phyloP scores from a whole-genome alignment of 2,113 vertebrate species.

The Brachyistius frenatus region DNA sequence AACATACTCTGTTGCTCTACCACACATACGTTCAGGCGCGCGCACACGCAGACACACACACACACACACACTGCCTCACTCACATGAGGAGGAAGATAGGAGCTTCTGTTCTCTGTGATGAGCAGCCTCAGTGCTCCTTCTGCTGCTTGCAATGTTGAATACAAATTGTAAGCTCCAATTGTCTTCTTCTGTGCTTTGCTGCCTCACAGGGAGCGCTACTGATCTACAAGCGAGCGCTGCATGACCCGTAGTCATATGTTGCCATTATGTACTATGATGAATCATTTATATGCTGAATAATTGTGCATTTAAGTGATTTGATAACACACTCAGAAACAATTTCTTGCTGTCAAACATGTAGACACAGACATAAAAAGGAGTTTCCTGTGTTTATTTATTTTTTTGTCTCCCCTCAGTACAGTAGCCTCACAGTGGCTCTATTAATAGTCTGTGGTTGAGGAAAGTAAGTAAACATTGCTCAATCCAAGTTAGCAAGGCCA shows the following conservation, averaged over 20 bases:
- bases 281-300: slow-evolving; percentile 44
- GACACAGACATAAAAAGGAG: slow-evolving; percentile 52
- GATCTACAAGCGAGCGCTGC: slow-evolving; percentile 42
- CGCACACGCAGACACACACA: not conserved
- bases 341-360: slow-evolving; percentile 43
- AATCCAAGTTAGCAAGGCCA: slow-evolving; percentile 28
- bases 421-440: not conserved
- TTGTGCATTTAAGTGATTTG: slow-evolving; percentile 56
- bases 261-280: slow-evolving; percentile 31
- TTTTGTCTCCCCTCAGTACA: not conserved
- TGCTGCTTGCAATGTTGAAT: slow-evolving; percentile 34
- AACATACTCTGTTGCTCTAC: slow-evolving; percentile 26
- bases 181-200: slow-evolving; percentile 47
- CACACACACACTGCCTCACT: not conserved
- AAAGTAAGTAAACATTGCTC: slow-evolving; percentile 15
- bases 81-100: slow-evolving; percentile 44
- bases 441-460: slow-evolving; percentile 13
- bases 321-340: slow-evolving; percentile 53
- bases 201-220: slow-evolving; percentile 43
- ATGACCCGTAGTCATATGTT: slow-evolving; percentile 56
- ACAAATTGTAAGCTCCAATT: slow-evolving; percentile 56
- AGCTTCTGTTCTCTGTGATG: slow-evolving; percentile 40
- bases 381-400: not conserved
- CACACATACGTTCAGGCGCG: slow-evolving; percentile 4
- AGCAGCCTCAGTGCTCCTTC: slow-evolving; percentile 34